phyloP scores from a whole-genome alignment of 2,888 invertebrate species.

The Drosophila mimica region DNA sequence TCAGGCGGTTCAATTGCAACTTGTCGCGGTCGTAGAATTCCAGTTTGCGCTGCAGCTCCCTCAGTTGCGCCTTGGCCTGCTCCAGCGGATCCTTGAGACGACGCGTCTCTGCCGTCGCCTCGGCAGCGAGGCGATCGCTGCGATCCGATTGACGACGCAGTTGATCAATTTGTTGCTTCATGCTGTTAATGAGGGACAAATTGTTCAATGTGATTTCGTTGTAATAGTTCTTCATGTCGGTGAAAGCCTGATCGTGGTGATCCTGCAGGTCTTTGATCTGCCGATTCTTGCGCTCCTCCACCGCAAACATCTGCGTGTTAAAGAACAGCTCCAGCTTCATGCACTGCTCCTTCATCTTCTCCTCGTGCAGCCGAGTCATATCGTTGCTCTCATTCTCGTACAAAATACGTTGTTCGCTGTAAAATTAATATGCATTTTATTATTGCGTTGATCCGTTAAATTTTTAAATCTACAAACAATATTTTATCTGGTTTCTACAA shows the following conservation, averaged over 20 bases:
- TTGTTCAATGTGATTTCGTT: conserved; percentile 97
- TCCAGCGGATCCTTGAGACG: conserved; percentile 90
- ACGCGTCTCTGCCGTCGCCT: conserved; percentile 89
- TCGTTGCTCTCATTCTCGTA: conserved; percentile 90
- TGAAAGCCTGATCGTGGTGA: conserved; percentile 93
- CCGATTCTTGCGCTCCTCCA: conserved; percentile 95
- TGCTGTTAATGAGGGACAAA: conserved; percentile 93
- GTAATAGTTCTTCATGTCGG: conserved; percentile 97
- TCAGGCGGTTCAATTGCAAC: conserved; percentile 87
- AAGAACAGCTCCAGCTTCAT: conserved; percentile 90
- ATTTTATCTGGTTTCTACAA: not conserved
- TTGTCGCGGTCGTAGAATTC: conserved; percentile 95
- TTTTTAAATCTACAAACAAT: not conserved
- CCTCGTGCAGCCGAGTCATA: conserved; percentile 86
- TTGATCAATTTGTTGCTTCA: conserved; percentile 94
- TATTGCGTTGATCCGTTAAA: not conserved
- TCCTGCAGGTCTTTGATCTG: conserved; percentile 92
- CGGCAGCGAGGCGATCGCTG: conserved; percentile 88
- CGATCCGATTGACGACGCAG: conserved; percentile 92
- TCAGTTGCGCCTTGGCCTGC: conserved; percentile 89
- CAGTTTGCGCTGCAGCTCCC: conserved; percentile 90
- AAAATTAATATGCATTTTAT: conserved; percentile 6
- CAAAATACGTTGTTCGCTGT: conserved; percentile 87
- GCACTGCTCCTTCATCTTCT: conserved; percentile 90
- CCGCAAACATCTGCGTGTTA: conserved; percentile 93